A percentile compares a stretch with the other conserved stretches of the same genome.
These are phyloP conservation scores for Acronicta alni DNA, from an alignment of 2,888 invertebrate species.

Conservation along the genomic window DNA sequence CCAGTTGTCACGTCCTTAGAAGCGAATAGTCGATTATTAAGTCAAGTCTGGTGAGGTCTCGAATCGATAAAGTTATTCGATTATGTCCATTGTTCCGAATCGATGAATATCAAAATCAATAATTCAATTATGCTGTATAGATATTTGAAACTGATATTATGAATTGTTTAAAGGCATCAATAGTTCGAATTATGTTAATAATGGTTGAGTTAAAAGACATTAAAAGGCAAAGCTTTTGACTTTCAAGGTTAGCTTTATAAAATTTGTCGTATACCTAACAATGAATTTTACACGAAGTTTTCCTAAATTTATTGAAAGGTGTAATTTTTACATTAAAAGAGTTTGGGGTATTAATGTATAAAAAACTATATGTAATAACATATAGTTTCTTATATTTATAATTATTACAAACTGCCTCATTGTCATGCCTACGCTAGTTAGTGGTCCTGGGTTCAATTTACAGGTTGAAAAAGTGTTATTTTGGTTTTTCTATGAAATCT, in stretches of 20 bases:
- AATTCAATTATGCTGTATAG: constrained; percentile 55
- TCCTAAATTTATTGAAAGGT: too few species aligned
- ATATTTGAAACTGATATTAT: constrained; percentile 55
- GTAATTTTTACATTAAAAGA: too few species aligned
- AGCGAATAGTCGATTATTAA: constrained; percentile 53
- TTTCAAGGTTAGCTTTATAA: constrained; percentile 18
- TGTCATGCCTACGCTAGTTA: too few species aligned
- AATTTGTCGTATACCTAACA: neutral
- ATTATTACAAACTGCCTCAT: too few species aligned
- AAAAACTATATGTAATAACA: too few species aligned
- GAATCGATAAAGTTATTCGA: constrained; percentile 59
- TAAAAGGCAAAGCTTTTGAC: constrained; percentile 9
- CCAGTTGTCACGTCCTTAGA: constrained; percentile 51
- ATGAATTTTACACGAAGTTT: neutral
- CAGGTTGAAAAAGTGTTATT: too few species aligned
- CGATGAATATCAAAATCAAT: constrained; percentile 60
- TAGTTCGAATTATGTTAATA: constrained; percentile 26
- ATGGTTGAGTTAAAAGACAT: constrained; percentile 1
- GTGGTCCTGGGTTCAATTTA: too few species aligned
- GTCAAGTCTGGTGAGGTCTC: constrained; percentile 50
- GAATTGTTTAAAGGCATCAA: constrained; percentile 45
- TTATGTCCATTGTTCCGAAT: constrained; percentile 58
- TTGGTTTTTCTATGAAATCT: too few species aligned
- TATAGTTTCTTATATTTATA: too few species aligned
- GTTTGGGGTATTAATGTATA: too few species aligned